Conservation (phyloP, 2,797 vertebrate genomes). For the Potorous gilbertii region DNA sequence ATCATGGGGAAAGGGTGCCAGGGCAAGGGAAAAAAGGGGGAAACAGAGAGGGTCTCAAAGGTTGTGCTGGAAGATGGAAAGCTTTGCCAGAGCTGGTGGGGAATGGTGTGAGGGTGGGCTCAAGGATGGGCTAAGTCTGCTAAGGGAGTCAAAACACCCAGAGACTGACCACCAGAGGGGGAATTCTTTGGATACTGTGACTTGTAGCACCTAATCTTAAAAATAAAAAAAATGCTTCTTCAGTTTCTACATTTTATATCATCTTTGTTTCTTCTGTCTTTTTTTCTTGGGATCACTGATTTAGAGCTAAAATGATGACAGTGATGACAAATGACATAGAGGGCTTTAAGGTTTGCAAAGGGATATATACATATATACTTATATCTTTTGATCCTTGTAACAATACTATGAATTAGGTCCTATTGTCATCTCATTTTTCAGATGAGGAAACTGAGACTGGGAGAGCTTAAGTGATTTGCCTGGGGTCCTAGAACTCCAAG, state of each 20-base stretch:
- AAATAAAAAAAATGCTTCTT: not conserved
- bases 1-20: not conserved
- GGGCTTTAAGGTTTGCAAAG: not conserved
- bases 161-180: not conserved
- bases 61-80: not conserved
- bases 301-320: not conserved
- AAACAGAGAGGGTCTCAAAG: not conserved
- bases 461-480: not conserved
- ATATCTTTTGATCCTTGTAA: not conserved
- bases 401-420: not conserved
- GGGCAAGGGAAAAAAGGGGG: not conserved
- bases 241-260: not conserved
- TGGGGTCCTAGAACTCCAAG: not conserved
- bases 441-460: not conserved
- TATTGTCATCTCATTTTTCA: not conserved
- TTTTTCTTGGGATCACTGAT: not conserved
- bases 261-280: not conserved
- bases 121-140: not conserved
- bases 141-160: not conserved
- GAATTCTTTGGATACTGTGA: not conserved
- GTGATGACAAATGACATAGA: not conserved
- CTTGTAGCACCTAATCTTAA: not conserved
- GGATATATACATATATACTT: not conserved
- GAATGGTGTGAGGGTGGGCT: not conserved
- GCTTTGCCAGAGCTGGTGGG: not conserved